phyloP scores from a whole-genome alignment of 2,113 vertebrate species.

The Aegotheles bennettii region DNA sequence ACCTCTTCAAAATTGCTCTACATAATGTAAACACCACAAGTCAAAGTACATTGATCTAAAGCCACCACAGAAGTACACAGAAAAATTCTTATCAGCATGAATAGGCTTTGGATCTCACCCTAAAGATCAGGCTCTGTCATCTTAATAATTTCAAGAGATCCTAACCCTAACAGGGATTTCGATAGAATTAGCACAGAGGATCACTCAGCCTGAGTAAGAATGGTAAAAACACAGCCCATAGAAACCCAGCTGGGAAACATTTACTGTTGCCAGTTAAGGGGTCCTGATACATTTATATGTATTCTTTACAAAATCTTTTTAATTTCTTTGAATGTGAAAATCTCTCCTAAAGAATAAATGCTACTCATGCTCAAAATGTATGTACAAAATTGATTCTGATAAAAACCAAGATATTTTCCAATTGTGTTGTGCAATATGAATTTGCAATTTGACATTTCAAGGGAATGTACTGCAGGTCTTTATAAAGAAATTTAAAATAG shows the following conservation, averaged over 20 bases:
- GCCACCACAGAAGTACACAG: background rate
- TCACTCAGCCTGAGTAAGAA: background rate
- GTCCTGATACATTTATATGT: background rate
- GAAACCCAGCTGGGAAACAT: background rate
- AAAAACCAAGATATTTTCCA: background rate
- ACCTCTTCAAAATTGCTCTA: background rate
- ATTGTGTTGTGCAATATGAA: background rate
- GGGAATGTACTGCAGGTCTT: background rate
- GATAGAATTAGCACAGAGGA: background rate
- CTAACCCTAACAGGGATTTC: background rate
- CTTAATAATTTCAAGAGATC: background rate
- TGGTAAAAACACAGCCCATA: background rate
- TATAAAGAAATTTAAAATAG: background rate
- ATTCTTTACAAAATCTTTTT: background rate
- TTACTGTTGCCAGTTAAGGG: accelerated
- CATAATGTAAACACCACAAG: background rate
- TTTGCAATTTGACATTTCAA: background rate
- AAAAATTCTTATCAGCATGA: background rate
- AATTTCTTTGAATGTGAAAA: background rate
- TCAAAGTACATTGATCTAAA: background rate
- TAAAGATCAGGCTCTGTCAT: background rate
- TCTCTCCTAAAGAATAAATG: background rate
- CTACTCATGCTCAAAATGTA: background rate
- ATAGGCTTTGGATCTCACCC: background rate
- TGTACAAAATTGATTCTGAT: background rate